Evolutionary conservation across 2,113 vertebrate species (phyloP).

Genomic region (Ammodytes dubius): DNA sequence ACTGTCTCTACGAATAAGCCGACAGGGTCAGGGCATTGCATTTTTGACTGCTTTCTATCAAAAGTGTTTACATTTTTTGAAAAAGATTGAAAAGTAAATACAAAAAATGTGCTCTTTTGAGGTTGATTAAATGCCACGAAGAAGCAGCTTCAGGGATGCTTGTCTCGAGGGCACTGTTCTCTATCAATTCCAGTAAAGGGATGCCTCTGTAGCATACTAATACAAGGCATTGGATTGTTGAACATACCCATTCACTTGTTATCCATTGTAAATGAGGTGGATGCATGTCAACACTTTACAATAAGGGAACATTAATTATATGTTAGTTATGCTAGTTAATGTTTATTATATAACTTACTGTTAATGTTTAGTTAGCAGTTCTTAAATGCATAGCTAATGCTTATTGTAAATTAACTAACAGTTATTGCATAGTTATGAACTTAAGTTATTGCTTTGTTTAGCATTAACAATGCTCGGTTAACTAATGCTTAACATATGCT

Average conservation of each 20-base stretch:
- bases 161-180: conserved; percentile 23
- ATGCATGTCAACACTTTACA: not conserved
- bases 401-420: too few species aligned
- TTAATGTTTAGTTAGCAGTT: too few species aligned
- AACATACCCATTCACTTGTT: conserved; percentile 46
- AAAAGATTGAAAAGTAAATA: not conserved
- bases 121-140: conserved; percentile 22
- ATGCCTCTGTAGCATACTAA: conserved; percentile 46
- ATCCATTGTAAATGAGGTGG: conserved; percentile 47
- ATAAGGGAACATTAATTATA: too few species aligned
- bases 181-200: conserved; percentile 53
- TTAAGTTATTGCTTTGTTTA: too few species aligned
- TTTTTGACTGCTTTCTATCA: conserved; percentile 12
- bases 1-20: conserved; percentile 18
- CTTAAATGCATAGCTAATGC: too few species aligned
- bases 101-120: not conserved
- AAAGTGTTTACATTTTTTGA: not conserved
- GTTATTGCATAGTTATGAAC: too few species aligned
- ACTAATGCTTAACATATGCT: too few species aligned
- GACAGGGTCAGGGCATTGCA: not conserved
- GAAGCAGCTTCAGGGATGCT: conserved; percentile 20
- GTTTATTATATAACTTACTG: too few species aligned
- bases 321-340: too few species aligned
- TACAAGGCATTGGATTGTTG: conserved; percentile 48
- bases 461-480: too few species aligned